These are phyloP conservation scores for Corvus cornix DNA, from an alignment of 2,113 vertebrate species.

Conservation along the genomic window DNA sequence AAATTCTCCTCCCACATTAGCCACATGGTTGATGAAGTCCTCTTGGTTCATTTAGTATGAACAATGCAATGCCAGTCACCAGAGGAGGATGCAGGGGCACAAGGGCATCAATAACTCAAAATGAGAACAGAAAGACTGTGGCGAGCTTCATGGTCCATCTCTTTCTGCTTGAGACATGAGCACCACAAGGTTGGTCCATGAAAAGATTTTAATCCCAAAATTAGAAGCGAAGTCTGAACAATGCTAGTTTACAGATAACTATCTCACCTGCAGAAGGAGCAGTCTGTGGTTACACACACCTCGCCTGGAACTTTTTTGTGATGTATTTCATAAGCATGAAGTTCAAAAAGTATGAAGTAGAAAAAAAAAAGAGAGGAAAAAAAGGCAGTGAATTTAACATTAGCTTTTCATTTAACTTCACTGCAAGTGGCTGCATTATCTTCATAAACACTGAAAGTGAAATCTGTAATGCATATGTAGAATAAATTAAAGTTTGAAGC, in stretches of 20 bases:
- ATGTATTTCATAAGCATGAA: slow-evolving; percentile 24
- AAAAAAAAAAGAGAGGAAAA: not conserved
- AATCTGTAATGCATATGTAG: not conserved
- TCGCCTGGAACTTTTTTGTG: slow-evolving; percentile 31
- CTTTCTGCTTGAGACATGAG: not conserved
- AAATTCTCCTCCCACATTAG: not conserved
- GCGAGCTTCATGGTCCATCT: not conserved
- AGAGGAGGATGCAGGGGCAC: not conserved
- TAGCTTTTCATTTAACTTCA: not conserved
- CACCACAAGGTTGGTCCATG: not conserved
- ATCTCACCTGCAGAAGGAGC: slow-evolving; percentile 16
- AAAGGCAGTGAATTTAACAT: not conserved
- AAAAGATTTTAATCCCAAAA: not conserved
- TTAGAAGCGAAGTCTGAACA: not conserved
- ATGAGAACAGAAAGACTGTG: not conserved
- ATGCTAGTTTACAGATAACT: not conserved
- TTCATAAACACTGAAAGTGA: not conserved
- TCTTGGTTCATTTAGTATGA: not conserved
- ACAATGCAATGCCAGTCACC: not conserved
- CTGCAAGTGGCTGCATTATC: not conserved
- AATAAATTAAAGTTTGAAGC: slow-evolving; percentile 39
- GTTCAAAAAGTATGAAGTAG: slow-evolving; percentile 14
- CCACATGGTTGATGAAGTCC: not conserved
- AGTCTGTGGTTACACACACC: not conserved
- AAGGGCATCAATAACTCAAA: accelerated